Evolutionary conservation across 2,113 vertebrate genomes (phyloP).

Genomic region (Bubo bubo): DNA sequence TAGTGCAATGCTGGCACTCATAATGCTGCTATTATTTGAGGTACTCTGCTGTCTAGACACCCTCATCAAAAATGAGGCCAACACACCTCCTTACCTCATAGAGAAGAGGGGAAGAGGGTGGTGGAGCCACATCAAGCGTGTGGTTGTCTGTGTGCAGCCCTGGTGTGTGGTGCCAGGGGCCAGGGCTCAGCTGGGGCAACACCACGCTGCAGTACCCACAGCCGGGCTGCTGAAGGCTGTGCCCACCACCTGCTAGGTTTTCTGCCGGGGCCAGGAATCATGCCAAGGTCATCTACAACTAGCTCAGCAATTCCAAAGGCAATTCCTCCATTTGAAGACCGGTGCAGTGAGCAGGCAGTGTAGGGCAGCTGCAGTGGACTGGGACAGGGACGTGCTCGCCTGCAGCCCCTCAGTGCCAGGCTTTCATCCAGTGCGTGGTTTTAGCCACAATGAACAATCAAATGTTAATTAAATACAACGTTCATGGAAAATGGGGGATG

Average conservation of each 20-base stretch:
- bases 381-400: background rate
- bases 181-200: background rate
- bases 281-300: background rate
- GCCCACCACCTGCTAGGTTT: fast-evolving
- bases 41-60: background rate
- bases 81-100: background rate
- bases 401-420: background rate
- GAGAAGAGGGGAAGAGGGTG: fast-evolving
- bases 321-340: background rate
- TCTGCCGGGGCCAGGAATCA: fast-evolving
- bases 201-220: fast-evolving
- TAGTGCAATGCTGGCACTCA: background rate
- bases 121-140: fast-evolving
- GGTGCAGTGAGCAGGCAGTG: background rate
- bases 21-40: background rate
- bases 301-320: background rate
- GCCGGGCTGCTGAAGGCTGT: background rate
- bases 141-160: background rate
- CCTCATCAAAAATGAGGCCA: background rate
- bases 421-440: background rate
- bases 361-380: background rate
- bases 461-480: background rate
- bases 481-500: background rate
- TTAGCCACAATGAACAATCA: background rate
- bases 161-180: fast-evolving